These are phyloP conservation scores for Carollia perspicillata DNA, from an alignment of 2,113 vertebrate genomes.

Conservation along the genomic window DNA sequence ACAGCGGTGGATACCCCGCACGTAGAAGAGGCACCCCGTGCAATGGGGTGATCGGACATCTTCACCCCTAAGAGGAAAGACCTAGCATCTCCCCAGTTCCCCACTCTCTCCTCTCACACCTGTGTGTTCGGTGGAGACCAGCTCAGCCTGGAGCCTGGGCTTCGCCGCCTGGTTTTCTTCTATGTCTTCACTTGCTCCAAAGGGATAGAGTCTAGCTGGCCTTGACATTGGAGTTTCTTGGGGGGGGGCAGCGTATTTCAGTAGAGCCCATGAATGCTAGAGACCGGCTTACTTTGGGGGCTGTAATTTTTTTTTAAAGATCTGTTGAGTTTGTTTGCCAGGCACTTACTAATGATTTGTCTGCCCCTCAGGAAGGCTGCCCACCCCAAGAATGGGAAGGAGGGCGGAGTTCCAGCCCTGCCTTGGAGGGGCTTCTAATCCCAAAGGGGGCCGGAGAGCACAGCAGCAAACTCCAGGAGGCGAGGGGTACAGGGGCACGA, in stretches of 20 bases:
- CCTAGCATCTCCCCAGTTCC: not conserved
- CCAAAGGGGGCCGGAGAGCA: accelerated
- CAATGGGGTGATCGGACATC: not conserved
- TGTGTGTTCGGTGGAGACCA: accelerated
- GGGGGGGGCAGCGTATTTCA: not conserved
- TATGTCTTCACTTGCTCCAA: not conserved
- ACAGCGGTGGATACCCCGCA: accelerated
- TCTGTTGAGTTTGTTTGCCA: not conserved
- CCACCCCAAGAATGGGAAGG: not conserved
- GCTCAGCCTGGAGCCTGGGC: not conserved
- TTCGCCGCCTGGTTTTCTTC: not conserved
- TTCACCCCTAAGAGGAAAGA: not conserved
- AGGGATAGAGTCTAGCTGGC: not conserved
- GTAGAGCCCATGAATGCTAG: not conserved
- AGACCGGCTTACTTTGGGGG: not conserved
- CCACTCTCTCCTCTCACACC: not conserved
- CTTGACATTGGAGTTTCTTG: not conserved
- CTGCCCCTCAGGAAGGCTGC: too few species aligned
- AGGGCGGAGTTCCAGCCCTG: not conserved
- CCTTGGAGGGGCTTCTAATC: not conserved
- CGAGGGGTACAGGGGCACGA: accelerated
- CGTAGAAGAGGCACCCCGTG: accelerated
- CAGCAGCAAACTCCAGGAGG: not conserved
- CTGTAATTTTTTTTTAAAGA: not conserved
- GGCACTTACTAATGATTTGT: not conserved